phyloP scores from a whole-genome alignment of 2,113 vertebrate genomes.

The Seriola rivoliana region DNA sequence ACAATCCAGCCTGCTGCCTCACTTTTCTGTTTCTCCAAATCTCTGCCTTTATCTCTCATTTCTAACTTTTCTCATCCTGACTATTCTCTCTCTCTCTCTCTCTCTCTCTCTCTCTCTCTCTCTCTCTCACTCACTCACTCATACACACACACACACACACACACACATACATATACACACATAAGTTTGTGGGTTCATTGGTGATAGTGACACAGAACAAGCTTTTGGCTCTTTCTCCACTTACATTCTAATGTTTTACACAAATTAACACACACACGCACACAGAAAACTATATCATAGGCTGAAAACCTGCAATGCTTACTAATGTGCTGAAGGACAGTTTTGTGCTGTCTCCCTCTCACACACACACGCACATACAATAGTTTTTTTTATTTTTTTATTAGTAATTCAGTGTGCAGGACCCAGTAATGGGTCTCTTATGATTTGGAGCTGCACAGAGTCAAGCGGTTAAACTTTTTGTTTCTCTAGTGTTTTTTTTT shows the following conservation, averaged over 20 bases:
- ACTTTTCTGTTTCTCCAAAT: slow-evolving; percentile 20
- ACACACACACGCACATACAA: neutral
- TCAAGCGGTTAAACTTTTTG: slow-evolving; percentile 5
- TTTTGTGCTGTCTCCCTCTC: neutral
- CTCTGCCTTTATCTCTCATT: slow-evolving; percentile 12
- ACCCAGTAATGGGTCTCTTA: slow-evolving; percentile 53
- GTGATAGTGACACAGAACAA: neutral
- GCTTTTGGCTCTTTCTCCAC: neutral
- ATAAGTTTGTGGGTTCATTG: neutral
- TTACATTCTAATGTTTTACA: neutral
- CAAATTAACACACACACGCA: neutral
- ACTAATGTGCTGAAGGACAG: slow-evolving; percentile 5
- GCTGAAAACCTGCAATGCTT: neutral
- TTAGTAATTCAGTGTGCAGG: slow-evolving; percentile 57
- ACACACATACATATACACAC: too few species aligned
- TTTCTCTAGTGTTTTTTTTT: neutral
- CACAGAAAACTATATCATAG: neutral
- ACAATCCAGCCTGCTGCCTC: slow-evolving; percentile 16
- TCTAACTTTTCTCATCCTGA: neutral
- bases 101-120: neutral
- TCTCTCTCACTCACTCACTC: neutral
- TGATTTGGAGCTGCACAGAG: slow-evolving; percentile 27
- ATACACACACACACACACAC: neutral
- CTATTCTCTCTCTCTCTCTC: neutral
- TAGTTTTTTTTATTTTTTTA: slow-evolving; percentile 6